A percentile compares a stretch with the other conserved stretches of the same genome.
Evolutionary conservation across 2,797 vertebrate species (phyloP).

Genomic region (Scleropages formosus): DNA sequence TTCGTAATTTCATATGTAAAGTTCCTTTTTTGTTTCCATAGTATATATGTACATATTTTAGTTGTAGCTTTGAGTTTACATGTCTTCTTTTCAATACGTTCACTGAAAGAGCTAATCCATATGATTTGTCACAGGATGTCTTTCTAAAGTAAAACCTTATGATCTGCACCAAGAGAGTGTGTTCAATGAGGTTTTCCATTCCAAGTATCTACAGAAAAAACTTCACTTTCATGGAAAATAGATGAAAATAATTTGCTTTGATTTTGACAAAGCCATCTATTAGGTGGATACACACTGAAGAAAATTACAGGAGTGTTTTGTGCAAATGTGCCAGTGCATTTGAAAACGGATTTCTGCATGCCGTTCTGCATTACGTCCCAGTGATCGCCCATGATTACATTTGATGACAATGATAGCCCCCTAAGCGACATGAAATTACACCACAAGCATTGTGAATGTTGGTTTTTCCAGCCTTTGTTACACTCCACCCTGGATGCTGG

Average conservation of each 20-base stretch:
- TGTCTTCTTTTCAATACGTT: too few species aligned
- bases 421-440: slow-evolving; percentile 21
- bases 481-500: neutral
- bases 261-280: slow-evolving; percentile 9
- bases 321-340: slow-evolving; percentile 9
- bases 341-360: slow-evolving; percentile 2
- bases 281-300: neutral
- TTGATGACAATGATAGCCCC: slow-evolving; percentile 8
- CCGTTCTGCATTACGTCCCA: slow-evolving; percentile 10
- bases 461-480: neutral
- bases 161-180: neutral
- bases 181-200: neutral
- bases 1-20: too few species aligned
- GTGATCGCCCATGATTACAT: neutral
- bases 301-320: neutral
- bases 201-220: slow-evolving; percentile 7
- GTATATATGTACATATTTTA: too few species aligned
- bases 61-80: too few species aligned
- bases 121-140: neutral
- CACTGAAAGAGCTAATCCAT: neutral
- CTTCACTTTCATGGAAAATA: slow-evolving; percentile 19
- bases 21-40: too few species aligned
- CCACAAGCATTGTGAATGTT: neutral
- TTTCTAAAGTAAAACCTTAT: neutral
- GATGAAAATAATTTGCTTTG: slow-evolving; percentile 1